These are phyloP conservation scores for Dryococelus australis DNA, from an alignment of 2,888 invertebrate species.

Conservation along the genomic window DNA sequence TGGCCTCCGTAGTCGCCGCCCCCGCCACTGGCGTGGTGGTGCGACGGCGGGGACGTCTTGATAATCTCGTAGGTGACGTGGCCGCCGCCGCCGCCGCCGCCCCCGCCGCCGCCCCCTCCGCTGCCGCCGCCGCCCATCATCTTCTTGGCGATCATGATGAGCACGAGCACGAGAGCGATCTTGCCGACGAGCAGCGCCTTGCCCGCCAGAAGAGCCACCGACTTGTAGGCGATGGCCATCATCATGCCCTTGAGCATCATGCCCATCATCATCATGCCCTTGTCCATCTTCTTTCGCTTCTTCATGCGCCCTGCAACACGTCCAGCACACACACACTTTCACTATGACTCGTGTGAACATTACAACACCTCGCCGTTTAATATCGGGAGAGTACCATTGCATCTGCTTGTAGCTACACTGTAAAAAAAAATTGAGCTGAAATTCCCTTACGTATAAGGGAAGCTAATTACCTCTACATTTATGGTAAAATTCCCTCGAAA, in stretches of 20 bases:
- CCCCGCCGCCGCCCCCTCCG: background rate
- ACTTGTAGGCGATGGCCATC: constrained; percentile 76
- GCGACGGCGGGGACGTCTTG: constrained; percentile 73
- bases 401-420: no score
- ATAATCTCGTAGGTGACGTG: constrained; percentile 87
- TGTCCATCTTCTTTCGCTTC: background rate
- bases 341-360: no score
- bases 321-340: no score
- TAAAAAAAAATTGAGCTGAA: no score
- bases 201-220: constrained; percentile 65
- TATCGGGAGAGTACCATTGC: no score
- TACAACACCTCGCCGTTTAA: no score
- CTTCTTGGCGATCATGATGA: constrained; percentile 44
- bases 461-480: no score
- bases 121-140: constrained; percentile 51
- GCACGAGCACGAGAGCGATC: constrained; percentile 45
- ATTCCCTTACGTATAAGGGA: no score
- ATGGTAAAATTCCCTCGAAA: no score
- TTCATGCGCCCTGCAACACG: background rate
- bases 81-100: constrained; percentile 63
- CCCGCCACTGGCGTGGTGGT: constrained; percentile 54
- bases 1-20: constrained; percentile 65
- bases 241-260: constrained; percentile 76
- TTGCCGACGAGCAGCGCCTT: constrained; percentile 46
- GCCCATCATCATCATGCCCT: constrained; percentile 58